Base-by-base conservation (phyloP, 2,888 invertebrate genomes). In the Alloscopus bannaensis region DNA sequence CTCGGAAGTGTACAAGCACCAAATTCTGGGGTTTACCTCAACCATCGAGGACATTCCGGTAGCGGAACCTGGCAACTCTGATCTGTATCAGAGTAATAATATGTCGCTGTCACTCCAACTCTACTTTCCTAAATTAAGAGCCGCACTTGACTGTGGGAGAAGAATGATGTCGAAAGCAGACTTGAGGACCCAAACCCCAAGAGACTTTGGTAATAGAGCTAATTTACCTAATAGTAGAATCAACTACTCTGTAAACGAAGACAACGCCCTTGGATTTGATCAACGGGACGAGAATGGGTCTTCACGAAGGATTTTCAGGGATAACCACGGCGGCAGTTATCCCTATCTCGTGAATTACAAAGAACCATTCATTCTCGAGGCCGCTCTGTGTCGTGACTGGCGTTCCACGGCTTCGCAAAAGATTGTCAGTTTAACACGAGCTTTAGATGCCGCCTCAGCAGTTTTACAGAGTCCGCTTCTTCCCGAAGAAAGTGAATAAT, bases 401-500 rank as follows among this genome's bases (percentile, higher is more conserved):
- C 79, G 81, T 31, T 59, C 66, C 16, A 69, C 66, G 11, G 84
- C 82, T 16, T 60, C 71, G 8, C 83, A 84, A 72, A 83, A 84
- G 68, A 83, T 86, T 24, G 79, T 82, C 16, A 82, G 83, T 28
- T 60, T 86, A 52, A 86, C 83, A 42, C 64, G 84, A 77, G 82
- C 83, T 60, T 76, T 86, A 18, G 86, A 86, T 72, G 85, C 85
- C 3, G 83, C 85, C 11, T 84, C 84, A 24, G 85, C 84, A 36
- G 77, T 83, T 62, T 57, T 86, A 28, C 86, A 86, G 75, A 86
- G 86, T 68, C 86, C 86, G 16, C 78, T 86, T 18, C 80, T 86
- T 22, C 86, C 86, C 3, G 86, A 86, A 80, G 85, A 86, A 76
- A 86, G 85, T 71, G 86, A 86, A 60, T 84, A 66, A n/a, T n/a